These are phyloP conservation scores for Tryphoninae sp. DNA, from an alignment of 2,888 invertebrate species.

Conservation along the genomic window DNA sequence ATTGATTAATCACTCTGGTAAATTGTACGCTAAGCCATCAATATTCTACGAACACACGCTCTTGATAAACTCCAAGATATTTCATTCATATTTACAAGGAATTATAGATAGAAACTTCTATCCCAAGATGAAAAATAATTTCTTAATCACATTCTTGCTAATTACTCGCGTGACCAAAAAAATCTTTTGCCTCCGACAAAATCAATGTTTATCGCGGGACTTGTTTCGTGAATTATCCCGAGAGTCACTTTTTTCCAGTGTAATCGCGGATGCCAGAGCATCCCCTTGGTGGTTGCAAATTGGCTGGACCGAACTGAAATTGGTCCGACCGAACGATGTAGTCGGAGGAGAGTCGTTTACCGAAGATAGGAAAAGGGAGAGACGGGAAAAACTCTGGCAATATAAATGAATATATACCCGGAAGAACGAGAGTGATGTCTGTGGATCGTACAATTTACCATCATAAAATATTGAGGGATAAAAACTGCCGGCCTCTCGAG, in stretches of 20 bases:
- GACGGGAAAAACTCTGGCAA: constrained; percentile 22
- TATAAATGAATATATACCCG: constrained; percentile 10
- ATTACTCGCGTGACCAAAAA: not conserved
- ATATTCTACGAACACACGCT: not conserved
- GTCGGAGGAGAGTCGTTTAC: constrained; percentile 38
- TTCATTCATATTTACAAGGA: too few species aligned
- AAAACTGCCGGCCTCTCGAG: constrained; percentile 76
- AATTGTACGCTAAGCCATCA: not conserved
- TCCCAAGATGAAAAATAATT: too few species aligned
- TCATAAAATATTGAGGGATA: constrained; percentile 77
- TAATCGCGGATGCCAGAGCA: not conserved
- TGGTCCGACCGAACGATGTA: constrained; percentile 38
- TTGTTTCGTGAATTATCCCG: constrained; percentile 10
- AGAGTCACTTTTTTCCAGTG: constrained; percentile 10
- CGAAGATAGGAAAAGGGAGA: constrained; percentile 45
- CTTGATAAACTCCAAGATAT: too few species aligned
- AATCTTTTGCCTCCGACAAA: not conserved
- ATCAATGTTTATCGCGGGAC: not conserved
- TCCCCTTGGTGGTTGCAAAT: constrained; percentile 45
- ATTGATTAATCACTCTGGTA: constrained; percentile 22
- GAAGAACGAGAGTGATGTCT: constrained; percentile 51
- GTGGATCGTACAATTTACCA: constrained; percentile 77
- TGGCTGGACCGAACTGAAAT: constrained; percentile 44
- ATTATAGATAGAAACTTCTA: too few species aligned
- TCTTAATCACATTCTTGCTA: too few species aligned